Evolutionary conservation across 1,140 invertebrate genomes (phyloP).

Genomic region (Pogonomyrmex barbatus): DNA sequence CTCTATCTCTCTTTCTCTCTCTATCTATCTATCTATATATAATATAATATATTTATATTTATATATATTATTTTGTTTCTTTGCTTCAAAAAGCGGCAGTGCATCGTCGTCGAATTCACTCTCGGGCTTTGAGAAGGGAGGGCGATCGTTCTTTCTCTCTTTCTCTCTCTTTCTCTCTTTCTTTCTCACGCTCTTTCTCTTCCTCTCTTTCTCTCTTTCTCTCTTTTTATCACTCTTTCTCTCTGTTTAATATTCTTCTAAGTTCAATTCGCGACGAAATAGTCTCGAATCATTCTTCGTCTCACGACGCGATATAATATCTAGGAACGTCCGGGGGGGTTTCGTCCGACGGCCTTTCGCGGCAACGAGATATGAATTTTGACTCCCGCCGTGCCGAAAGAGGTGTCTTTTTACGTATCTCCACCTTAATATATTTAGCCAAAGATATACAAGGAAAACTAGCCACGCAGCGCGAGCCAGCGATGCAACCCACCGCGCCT

Average conservation of each 20-base stretch:
- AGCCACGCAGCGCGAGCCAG: constrained; percentile 78
- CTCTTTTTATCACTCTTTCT: constrained; percentile 28
- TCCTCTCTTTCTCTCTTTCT: constrained; percentile 20
- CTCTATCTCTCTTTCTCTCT: constrained; percentile 72
- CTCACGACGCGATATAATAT: constrained; percentile 64
- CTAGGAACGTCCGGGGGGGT: constrained; percentile 74
- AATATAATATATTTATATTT: constrained; percentile 76
- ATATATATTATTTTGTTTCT: constrained; percentile 73
- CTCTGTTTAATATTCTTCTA: constrained; percentile 39
- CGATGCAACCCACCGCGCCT: constrained; percentile 83
- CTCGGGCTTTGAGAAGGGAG: constrained; percentile 73
- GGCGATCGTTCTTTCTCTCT: constrained; percentile 66
- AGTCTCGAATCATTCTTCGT: constrained; percentile 49
- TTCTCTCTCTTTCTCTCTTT: constrained; percentile 42
- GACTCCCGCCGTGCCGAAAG: constrained; percentile 70
- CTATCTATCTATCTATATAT: constrained; percentile 74
- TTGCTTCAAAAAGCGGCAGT: constrained; percentile 76
- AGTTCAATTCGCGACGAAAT: constrained; percentile 61
- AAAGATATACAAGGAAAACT: constrained; percentile 75
- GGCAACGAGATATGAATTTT: constrained; percentile 69
- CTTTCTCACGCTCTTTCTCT: constrained; percentile 11
- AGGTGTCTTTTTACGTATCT: constrained; percentile 44
- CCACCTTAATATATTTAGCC: constrained; percentile 68
- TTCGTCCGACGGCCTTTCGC: constrained; percentile 62
- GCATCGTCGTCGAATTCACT: constrained; percentile 75